Percentiles rank a stretch among this genome's conserved stretches.
phyloP scores from a whole-genome alignment of 2,888 invertebrate species.

The Chymomyza procnemis region DNA sequence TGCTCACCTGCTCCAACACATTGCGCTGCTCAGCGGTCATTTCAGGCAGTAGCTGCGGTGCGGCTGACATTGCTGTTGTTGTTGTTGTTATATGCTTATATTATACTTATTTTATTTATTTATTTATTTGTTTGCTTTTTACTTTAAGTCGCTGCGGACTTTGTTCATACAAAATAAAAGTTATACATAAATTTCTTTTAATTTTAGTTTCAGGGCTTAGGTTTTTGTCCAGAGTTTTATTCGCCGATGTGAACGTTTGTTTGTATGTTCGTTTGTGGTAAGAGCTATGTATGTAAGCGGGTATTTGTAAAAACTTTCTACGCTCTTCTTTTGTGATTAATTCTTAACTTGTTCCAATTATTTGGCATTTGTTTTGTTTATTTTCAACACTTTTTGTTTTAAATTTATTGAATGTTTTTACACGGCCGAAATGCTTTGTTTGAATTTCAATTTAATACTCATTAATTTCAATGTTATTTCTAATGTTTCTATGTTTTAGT shows the following conservation, averaged over 20 bases:
- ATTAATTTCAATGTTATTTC: background rate
- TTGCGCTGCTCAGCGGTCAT: conserved; percentile 58
- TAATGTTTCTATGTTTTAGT: background rate
- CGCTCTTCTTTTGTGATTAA: conserved; percentile 48
- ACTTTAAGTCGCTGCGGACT: background rate
- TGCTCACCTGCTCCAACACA: conserved; percentile 58
- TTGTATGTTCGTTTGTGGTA: background rate
- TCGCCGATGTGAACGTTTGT: conserved; percentile 9
- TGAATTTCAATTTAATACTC: background rate
- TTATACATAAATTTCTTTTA: background rate
- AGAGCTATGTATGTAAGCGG: too few species aligned
- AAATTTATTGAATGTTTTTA: background rate
- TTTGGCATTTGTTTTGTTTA: background rate
- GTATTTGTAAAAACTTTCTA: conserved; percentile 58
- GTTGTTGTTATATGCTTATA: conserved; percentile 22
- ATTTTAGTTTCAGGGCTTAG: background rate
- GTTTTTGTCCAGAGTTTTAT: conserved; percentile 21
- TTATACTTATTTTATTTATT: background rate
- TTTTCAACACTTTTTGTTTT: background rate
- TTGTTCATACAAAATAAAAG: background rate
- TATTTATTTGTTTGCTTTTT: background rate
- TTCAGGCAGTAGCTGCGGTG: conserved; percentile 52
- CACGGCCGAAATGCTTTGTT: background rate
- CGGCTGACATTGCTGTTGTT: conserved; percentile 32
- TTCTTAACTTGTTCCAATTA: background rate